These are phyloP conservation scores for Scaptomyza reducta DNA, from an alignment of 2,888 invertebrate species.

Conservation along the genomic window DNA sequence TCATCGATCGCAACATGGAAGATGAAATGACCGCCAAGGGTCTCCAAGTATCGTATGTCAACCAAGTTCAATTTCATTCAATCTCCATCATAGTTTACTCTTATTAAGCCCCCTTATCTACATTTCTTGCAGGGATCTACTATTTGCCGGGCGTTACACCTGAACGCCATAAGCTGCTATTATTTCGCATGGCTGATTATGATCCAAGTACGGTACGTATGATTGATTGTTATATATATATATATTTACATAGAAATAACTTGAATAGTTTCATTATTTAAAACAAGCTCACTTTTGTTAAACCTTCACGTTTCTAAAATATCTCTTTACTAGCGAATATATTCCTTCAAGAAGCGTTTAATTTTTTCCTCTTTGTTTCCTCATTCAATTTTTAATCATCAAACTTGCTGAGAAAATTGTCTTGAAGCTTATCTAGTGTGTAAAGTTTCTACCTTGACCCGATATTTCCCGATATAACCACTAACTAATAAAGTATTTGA, in stretches of 20 bases:
- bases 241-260: neutral
- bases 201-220: slow-evolving; percentile 73
- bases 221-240: neutral
- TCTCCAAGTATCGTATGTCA: slow-evolving; percentile 59
- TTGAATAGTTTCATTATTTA: neutral
- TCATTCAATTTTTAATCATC: too few relatives aligned
- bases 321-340: neutral
- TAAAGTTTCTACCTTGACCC: too few relatives aligned
- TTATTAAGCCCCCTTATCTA: too few relatives aligned
- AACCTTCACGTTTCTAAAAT: neutral
- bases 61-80: neutral
- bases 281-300: neutral
- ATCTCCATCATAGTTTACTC: neutral
- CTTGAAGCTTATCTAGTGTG: too few relatives aligned
- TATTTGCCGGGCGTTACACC: slow-evolving; percentile 80
- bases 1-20: slow-evolving; percentile 85
- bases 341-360: neutral
- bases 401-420: too few relatives aligned
- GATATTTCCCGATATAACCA: too few relatives aligned
- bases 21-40: slow-evolving; percentile 67
- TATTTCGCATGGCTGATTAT: slow-evolving; percentile 68
- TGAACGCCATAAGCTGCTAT: slow-evolving; percentile 69
- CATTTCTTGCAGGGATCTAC: slow-evolving; percentile 61
- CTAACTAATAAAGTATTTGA: too few relatives aligned
- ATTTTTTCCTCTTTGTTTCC: too few relatives aligned